Base-by-base conservation (phyloP, 2,797 vertebrate species). In the Amblyraja radiata region DNA sequence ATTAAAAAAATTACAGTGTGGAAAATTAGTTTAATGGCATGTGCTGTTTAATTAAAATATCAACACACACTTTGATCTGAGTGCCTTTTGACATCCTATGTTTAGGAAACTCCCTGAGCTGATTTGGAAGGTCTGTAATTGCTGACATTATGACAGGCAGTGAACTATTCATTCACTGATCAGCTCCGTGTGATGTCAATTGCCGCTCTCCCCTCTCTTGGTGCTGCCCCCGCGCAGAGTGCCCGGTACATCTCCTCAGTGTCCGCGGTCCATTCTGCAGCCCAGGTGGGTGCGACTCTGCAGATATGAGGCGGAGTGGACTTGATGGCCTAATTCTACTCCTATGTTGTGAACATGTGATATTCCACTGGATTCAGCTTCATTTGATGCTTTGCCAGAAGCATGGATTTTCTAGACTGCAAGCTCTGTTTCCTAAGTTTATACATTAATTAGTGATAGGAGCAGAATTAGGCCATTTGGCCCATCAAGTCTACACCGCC, bases 1-100 rank as follows among this genome's bases (percentile, higher is more conserved):
- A 97, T 97, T 97, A 97, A 95, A 97, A 96, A 96, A 97, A 97
- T 97, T 96, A 97, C 95, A 96, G 96, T 96, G 96, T 97, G 96
- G 97, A 97, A 97, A 97, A 97, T 97, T 95, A 97, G 97, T 96
- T 95, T 95, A 96, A 96, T 95, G 94, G 96, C 95, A 94, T 94
- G 94, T 94, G 96, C 95, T 94, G 94, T 95, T 96, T 96, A 96
- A 96, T 95, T 96, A 95, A 96, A 95, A 95, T 96, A 96, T 96
- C 96, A 96, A 94, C 95, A 95, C 95, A 95, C 94, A 95, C 96
- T 97, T 96, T 96, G 96, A 97, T 96, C 96, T 95, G 94, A 94
- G 94, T 95, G 94, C 96, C 95, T 95, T 94, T 94, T 95, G 94
- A 95, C 94, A 94, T 94, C 94, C 94, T 91, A 54, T 74, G 90